phyloP scores from a whole-genome alignment of 2,113 vertebrate genomes.

The Muscicapa adusta region DNA sequence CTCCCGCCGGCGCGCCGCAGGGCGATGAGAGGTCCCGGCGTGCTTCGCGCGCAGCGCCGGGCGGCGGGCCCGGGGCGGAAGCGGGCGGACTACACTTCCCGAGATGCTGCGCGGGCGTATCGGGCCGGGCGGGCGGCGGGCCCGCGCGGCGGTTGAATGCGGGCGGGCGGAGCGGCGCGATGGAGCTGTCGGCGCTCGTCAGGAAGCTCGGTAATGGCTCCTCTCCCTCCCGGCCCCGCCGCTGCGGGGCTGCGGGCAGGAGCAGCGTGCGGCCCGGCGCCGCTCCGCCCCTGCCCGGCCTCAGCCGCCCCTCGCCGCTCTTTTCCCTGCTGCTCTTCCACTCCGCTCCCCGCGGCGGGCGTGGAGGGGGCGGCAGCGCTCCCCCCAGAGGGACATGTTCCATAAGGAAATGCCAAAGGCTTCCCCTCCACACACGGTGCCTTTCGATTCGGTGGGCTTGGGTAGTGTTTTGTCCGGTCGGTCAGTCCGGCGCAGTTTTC shows the following conservation, averaged over 20 bases:
- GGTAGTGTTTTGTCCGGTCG: accelerated
- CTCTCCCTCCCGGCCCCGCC: too few relatives aligned
- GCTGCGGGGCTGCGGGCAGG: neutral
- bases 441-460: accelerated
- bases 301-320: neutral
- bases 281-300: neutral
- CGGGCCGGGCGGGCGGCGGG: neutral
- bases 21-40: neutral
- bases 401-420: neutral
- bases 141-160: constrained; percentile 50
- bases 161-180: neutral
- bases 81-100: neutral
- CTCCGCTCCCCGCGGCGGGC: neutral
- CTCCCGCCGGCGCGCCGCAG: accelerated
- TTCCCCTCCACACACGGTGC: accelerated
- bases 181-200: constrained; percentile 78
- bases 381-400: neutral
- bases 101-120: neutral
- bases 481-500: neutral
- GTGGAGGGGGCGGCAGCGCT: neutral
- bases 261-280: neutral
- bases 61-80: accelerated
- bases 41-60: neutral
- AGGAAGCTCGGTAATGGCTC: constrained; percentile 80
- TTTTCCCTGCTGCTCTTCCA: neutral